A percentile compares a stretch with the other conserved stretches of the same genome.
phyloP scores from a whole-genome alignment of 1,140 invertebrate species.

The Sarcophaga peregrina region DNA sequence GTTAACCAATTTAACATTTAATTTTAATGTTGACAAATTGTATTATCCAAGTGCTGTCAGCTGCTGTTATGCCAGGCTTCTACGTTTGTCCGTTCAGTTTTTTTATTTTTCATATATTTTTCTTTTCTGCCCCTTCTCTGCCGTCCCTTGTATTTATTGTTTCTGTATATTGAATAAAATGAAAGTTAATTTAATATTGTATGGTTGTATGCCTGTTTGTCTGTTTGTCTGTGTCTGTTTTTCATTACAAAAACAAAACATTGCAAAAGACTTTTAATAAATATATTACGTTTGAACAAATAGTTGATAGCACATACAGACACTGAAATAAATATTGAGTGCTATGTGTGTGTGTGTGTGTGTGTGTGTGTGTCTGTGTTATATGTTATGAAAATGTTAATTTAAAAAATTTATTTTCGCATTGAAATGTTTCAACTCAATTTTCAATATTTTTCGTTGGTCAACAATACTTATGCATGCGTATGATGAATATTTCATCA shows the following conservation, averaged over 20 bases:
- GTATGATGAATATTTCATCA: conserved; percentile 1
- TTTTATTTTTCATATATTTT: neutral
- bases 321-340: too few species aligned
- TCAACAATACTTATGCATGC: neutral
- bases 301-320: too few species aligned
- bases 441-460: too few species aligned
- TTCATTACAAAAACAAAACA: too few species aligned
- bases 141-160: neutral
- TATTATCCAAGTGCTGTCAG: conserved; percentile 24
- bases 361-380: too few species aligned
- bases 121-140: neutral
- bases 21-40: conserved; percentile 27
- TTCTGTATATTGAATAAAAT: conserved; percentile 5
- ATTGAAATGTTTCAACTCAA: too few species aligned
- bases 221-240: too few species aligned
- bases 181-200: conserved; percentile 11
- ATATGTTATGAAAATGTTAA: neutral
- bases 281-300: too few species aligned
- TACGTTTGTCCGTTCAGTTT: neutral
- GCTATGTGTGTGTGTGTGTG: too few species aligned
- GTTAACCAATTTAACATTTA: conserved; percentile 27
- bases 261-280: too few species aligned
- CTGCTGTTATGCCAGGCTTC: conserved; percentile 9
- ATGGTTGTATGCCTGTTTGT: neutral
- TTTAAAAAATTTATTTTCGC: neutral